phyloP scores from a whole-genome alignment of 2,113 vertebrate genomes.

The Numenius arquata region DNA sequence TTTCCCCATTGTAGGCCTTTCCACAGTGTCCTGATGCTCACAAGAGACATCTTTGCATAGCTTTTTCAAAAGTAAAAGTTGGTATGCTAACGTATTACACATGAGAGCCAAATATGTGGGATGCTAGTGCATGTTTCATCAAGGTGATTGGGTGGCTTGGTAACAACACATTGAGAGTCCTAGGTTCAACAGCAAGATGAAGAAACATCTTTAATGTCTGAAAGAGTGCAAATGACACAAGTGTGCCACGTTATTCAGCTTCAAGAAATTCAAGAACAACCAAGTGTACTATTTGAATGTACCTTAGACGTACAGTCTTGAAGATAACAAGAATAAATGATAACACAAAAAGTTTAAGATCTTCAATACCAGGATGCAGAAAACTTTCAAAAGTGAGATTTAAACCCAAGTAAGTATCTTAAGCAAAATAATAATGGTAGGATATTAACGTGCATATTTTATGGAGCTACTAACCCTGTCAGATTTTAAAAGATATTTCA shows the following conservation, averaged over 20 bases:
- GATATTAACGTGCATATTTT: background rate
- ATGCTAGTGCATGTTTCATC: background rate
- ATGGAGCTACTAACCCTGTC: accelerated
- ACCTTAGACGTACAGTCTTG: background rate
- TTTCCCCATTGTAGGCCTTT: slow-evolving; percentile 15
- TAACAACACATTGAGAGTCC: background rate
- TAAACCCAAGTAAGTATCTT: background rate
- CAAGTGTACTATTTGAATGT: background rate
- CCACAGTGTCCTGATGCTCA: background rate
- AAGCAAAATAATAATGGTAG: background rate
- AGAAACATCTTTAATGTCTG: background rate
- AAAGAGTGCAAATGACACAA: background rate
- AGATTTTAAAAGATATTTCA: background rate
- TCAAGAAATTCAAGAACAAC: background rate
- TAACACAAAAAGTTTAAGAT: background rate
- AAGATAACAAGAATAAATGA: background rate
- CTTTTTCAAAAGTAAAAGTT: slow-evolving; percentile 13
- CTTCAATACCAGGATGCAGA: background rate
- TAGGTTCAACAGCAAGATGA: background rate
- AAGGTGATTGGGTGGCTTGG: background rate
- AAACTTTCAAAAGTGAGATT: background rate
- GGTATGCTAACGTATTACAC: background rate
- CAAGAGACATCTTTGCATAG: background rate
- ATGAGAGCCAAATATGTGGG: background rate
- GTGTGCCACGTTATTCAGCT: background rate